Percentiles rank a stretch among this genome's conserved stretches.
phyloP scores from a whole-genome alignment of 2,113 vertebrate genomes.

The Numenius arquata region DNA sequence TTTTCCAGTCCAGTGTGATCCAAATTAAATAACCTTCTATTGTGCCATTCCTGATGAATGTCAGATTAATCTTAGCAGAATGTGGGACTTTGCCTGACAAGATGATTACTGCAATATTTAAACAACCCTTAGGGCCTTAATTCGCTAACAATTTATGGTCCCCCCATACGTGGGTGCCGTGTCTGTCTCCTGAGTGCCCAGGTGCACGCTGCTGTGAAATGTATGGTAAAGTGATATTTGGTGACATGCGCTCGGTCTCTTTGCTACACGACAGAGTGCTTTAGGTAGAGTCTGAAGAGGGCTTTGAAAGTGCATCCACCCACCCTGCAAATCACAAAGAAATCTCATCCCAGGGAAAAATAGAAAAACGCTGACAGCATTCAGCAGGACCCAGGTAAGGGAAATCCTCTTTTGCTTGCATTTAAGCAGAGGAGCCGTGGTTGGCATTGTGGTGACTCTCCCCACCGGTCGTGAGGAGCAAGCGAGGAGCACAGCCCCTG shows the following conservation, averaged over 20 bases:
- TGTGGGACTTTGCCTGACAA: conserved; percentile 59
- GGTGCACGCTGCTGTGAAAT: not conserved
- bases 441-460: not conserved
- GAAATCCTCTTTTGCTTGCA: not conserved
- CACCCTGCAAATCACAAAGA: not conserved
- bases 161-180: not conserved
- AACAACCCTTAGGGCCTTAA: conserved; percentile 57
- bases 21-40: conserved; percentile 72
- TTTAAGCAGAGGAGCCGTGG: not conserved
- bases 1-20: conserved; percentile 64
- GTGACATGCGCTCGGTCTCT: not conserved
- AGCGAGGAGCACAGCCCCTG: not conserved
- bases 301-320: not conserved
- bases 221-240: not conserved
- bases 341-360: not conserved
- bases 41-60: conserved; percentile 62
- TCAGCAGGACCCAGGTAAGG: not conserved
- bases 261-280: not conserved
- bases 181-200: conserved; percentile 1
- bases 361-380: not conserved
- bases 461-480: accelerated
- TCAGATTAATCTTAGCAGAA: conserved; percentile 65
- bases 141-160: conserved; percentile 44
- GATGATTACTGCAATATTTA: conserved; percentile 70
- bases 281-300: not conserved